Percentiles rank a stretch among this genome's conserved stretches.
Evolutionary conservation across 2,113 vertebrate genomes (phyloP).

Genomic region (Climacteris rufus): DNA sequence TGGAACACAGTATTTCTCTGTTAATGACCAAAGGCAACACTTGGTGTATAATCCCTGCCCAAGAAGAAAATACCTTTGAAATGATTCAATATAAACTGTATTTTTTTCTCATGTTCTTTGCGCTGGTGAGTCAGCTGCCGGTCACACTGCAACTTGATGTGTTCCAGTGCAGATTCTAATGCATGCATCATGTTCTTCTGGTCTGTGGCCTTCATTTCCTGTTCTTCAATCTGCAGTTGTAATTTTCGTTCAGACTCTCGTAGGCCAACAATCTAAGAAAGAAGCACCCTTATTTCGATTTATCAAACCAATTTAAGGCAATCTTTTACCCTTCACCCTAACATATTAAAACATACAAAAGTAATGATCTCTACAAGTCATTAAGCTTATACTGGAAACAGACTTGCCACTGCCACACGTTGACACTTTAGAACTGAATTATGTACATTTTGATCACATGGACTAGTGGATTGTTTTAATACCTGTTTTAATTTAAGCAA

Average conservation of each 20-base stretch:
- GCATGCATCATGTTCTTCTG: conserved; percentile 67
- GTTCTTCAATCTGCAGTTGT: conserved; percentile 78
- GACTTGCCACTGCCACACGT: not conserved
- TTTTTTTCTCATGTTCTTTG: conserved; percentile 81
- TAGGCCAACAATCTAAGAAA: conserved; percentile 81
- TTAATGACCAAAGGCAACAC: not conserved
- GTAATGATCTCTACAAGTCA: not conserved
- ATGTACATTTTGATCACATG: not conserved
- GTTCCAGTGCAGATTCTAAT: conserved; percentile 79
- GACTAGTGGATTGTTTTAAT: not conserved
- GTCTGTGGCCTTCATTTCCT: conserved; percentile 77
- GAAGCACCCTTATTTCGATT: not conserved
- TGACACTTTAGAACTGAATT: not conserved
- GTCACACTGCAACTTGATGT: conserved; percentile 78
- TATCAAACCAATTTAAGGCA: not conserved
- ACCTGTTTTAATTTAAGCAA: not conserved
- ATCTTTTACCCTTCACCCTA: not conserved
- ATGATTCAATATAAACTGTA: conserved; percentile 78
- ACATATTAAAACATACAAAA: not conserved
- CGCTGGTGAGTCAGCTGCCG: conserved; percentile 80
- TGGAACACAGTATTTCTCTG: not conserved
- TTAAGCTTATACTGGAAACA: not conserved
- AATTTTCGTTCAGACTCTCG: conserved; percentile 76
- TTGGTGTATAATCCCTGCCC: not conserved
- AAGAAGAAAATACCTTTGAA: conserved; percentile 76